Evolutionary conservation across 2,888 invertebrate species (phyloP), one percentile per base, ranked within the genome.

Genomic region (Torymus tubicola): DNA sequence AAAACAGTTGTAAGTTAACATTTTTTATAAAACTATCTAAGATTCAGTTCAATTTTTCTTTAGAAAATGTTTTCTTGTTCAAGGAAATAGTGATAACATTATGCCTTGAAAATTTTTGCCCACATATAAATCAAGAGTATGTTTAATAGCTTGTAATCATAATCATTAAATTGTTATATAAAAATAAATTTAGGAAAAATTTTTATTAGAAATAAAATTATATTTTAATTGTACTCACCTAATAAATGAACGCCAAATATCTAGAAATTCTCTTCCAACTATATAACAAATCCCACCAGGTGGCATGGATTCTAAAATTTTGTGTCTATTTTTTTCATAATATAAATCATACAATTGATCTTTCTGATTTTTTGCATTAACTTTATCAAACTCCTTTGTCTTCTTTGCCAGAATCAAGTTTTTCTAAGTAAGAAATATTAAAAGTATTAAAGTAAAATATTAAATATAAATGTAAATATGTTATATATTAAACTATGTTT

Each of bases 161-260:
- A 24, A 24, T 2, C 24, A 24, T 24, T 3, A 24, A 24, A 24
- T 24, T 24, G 24, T 24, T 24, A 24, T 24, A 24, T 24, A 24
- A 2, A 24, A 24, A 24, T 24, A 24, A 24, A 24, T 24, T 24
- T 24, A 3, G 3, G 24, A 2, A 24, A 2, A 24, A 2, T 24
- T 24, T 16, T 16, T 53, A 68, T 53, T 3, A 52, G 10, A 68
- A 68, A 53, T 53, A 3, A 50, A 4, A 68, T 65, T 65, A 58
- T 67, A 3, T 52, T 52, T 10, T 3, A 53, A n/a, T 24, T 57
- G 3, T 74, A 78, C 50, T 90, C 75, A 90, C 90, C 90, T 87
- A 82, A 90, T 84, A 81, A 90, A 90, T 50, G 86, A 86, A 64
- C 88, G 88, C 90, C 90, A 90, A 3, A 85, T 83, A 31, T 90